Base-by-base conservation (phyloP, 2,113 vertebrate species). In the Reinhardtius hippoglossoides region DNA sequence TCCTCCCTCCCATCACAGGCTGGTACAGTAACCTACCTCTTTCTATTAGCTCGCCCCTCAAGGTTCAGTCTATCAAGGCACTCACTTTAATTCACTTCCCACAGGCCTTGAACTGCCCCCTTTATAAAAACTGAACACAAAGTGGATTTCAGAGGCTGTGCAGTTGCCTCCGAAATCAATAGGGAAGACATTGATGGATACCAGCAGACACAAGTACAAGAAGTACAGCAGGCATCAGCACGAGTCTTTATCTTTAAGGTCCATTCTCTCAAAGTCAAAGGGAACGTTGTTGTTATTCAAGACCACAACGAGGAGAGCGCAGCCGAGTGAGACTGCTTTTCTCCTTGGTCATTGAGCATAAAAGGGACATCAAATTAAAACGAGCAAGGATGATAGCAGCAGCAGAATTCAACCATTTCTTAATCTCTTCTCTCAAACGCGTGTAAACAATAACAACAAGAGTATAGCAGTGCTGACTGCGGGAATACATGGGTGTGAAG, bases 201-300 rank as follows among this genome's bases (percentile, higher is more conserved):
- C 3, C 18, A 54, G 31, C 54, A 26, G 13, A 64, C 12, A 57
- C 40, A 13, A 37, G 24, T 48, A 46, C 54, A 54, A 35, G 55
- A 62, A 35, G 26, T 18, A 24, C 12, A 35, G 23, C 10, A 67
- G 27, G 27, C 2, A 21, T 50, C 40, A 40, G 52, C 54, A 35
- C 24, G 60, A 40, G 55, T 71, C 18, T 61, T 60, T 14, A 13
- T 35, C 52, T 18, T 58, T 9, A 56, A 56, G 66, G n/a, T 44
- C 40, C 55, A 9, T 46, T 58, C 27, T 37, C 35, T 67, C 64
- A 54, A 52, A 35, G 64, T 67, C 48, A 54, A 37, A 35, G 65
- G 44, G 27, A 56, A 56, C 27, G 1, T 23, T 68, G 18, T 68
- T 67, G 46, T 67, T 52, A 67, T 67, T 52, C 64, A 27, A 14